These are phyloP conservation scores for Zosterops hypoxanthus DNA, from an alignment of 2,113 vertebrate genomes.

Conservation along the genomic window DNA sequence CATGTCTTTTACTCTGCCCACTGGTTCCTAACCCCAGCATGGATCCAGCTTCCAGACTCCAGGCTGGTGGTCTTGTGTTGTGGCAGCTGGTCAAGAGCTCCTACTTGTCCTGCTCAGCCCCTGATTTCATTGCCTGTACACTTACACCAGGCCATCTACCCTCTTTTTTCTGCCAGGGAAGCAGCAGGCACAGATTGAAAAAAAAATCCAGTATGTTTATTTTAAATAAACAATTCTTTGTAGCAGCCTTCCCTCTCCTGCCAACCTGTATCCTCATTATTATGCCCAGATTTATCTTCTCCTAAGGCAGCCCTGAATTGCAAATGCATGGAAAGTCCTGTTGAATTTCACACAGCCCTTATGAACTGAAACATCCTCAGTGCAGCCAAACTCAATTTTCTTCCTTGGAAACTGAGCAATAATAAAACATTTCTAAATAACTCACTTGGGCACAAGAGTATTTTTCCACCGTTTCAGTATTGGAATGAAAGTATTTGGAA, in stretches of 20 bases:
- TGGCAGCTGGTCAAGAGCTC: not conserved
- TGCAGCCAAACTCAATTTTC: not conserved
- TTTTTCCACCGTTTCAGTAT: not conserved
- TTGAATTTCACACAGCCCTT: not conserved
- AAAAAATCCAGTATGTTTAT: not conserved
- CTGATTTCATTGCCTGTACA: not conserved
- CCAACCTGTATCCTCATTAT: not conserved
- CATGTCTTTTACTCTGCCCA: fast-evolving
- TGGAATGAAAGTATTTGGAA: not conserved
- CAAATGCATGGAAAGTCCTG: not conserved
- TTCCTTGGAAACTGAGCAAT: not conserved
- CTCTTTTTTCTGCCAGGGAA: not conserved
- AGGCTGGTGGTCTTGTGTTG: not conserved
- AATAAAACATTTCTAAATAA: not conserved
- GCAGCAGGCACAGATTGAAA: not conserved
- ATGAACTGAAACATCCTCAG: not conserved
- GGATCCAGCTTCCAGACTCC: not conserved
- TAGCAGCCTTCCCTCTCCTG: not conserved
- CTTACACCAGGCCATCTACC: not conserved
- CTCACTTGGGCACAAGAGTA: not conserved
- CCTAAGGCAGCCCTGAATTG: not conserved
- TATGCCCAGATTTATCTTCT: not conserved
- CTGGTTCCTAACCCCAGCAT: not conserved
- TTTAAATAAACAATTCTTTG: not conserved
- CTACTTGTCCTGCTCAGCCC: not conserved